Percentiles rank a stretch among this genome's conserved stretches.
Conservation (phyloP, 1,140 invertebrate species). For the Aphidius gifuensis region DNA sequence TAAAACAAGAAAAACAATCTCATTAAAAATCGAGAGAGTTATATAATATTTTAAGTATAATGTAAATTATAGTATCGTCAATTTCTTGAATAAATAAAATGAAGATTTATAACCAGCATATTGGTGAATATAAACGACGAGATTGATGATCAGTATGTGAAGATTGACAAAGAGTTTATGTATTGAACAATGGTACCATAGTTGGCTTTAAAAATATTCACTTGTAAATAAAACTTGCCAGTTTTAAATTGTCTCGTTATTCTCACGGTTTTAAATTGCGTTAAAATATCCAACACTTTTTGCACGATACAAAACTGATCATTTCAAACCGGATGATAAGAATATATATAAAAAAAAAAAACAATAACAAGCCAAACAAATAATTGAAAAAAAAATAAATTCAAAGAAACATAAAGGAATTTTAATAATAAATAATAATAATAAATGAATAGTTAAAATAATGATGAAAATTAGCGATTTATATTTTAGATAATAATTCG, state of each 20-base stretch:
- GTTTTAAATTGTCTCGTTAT: constrained; percentile 6
- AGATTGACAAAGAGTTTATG: constrained; percentile 6
- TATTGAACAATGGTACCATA: constrained; percentile 5
- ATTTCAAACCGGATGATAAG: neutral
- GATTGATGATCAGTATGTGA: constrained; percentile 11
- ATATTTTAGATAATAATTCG: neutral
- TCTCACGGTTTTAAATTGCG: constrained; percentile 8
- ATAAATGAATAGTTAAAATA: neutral
- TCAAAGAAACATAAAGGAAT: neutral
- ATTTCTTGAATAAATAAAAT: neutral
- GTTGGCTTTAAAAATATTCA: neutral
- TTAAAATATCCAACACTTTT: constrained; percentile 6
- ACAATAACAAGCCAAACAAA: neutral
- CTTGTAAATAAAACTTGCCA: no score
- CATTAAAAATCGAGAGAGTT: no score
- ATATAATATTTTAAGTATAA: no score
- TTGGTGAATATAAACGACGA: neutral
- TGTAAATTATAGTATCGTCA: no score
- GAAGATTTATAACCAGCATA: constrained; percentile 10
- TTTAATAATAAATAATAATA: neutral
- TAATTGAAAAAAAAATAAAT: neutral
- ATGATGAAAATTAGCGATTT: neutral
- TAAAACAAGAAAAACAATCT: no score
- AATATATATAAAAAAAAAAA: neutral
- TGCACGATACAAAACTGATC: neutral